Base-by-base conservation (phyloP, 2,888 invertebrate genomes). In the Pemphredon lugubris region DNA sequence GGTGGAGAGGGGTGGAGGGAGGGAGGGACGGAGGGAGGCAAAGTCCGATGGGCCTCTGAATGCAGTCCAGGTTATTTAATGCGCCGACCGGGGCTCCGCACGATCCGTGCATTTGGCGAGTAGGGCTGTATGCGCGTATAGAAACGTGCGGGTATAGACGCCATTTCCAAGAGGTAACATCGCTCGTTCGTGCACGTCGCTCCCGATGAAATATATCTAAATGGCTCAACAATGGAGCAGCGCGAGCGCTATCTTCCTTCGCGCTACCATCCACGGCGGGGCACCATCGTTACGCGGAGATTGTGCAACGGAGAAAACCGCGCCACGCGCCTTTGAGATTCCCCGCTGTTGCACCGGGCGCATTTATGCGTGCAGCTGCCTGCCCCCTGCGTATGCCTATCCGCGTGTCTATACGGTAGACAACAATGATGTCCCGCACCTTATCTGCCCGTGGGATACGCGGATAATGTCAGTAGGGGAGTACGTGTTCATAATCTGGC, bases 171-270 rank as follows among this genome's bases (percentile, higher is more conserved):
- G 58, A 53, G 45, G 50, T 44, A 45, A 39, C 50, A 13, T 67
- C 53, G 72, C 54, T 65, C 55, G 50, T 63, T 73, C 57, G 63
- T 59, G 63, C 60, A 60, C 54, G 73, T 60, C 60, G 48, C 18
- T 51, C 65, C 51, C 58, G 34, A 61, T 77, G 67, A 74, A 71
- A 74, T 74, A 65, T 68, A 71, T 73, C 60, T 73, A 73, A 75
- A 66, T 69, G 66, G 66, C n/a, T 34, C 44, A 57, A 75, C 77
- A 76, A 73, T 73, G 69, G 63, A 32, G 26, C 47, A 65, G 50
- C 39, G 20, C 42, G 39, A 42, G 48, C 59, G 54, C 40, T 48
- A 53, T 66, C 59, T 75, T 66, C 30, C 51, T 55, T 34, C 23
- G 32, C 30, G 40, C 59, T 53, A 57, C 60, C 54, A 50, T 77